phyloP scores from a whole-genome alignment of 2,888 invertebrate genomes.

The Belgica antarctica region DNA sequence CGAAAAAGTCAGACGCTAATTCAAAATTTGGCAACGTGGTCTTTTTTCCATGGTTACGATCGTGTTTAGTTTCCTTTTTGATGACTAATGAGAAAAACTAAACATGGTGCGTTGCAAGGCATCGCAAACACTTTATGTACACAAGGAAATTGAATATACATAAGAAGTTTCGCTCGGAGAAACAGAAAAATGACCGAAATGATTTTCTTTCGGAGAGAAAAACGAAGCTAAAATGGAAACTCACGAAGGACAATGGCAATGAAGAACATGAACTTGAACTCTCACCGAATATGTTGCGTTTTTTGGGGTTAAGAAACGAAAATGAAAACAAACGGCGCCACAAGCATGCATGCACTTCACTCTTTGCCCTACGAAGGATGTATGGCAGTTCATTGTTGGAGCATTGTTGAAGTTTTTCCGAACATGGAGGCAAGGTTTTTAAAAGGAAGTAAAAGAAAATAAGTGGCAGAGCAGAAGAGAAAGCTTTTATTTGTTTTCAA shows the following conservation, averaged over 20 bases:
- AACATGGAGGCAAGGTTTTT: background rate
- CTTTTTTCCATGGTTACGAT: conserved; percentile 19
- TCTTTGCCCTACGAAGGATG: background rate
- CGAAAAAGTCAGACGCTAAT: too few species aligned
- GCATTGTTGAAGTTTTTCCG: background rate
- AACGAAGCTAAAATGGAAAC: conserved; percentile 9
- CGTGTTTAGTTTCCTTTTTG: background rate
- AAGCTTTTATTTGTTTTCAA: too few species aligned
- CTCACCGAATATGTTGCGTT: background rate
- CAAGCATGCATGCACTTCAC: too few species aligned
- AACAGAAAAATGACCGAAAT: conserved; percentile 8
- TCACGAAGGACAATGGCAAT: conserved; percentile 13
- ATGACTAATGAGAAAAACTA: conserved; percentile 14
- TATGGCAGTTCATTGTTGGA: background rate
- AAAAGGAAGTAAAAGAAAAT: too few species aligned
- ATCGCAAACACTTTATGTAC: too few species aligned
- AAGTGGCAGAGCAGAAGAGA: too few species aligned
- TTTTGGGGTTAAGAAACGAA: conserved; percentile 19
- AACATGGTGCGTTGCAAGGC: conserved; percentile 18
- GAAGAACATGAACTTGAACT: conserved; percentile 43
- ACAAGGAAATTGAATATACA: background rate
- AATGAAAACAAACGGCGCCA: conserved; percentile 11
- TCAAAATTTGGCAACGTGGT: background rate
- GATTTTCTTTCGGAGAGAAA: background rate
- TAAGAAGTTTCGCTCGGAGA: background rate